Conservation (phyloP, 2,888 invertebrate genomes). For the Camptogramma bilineatum region DNA sequence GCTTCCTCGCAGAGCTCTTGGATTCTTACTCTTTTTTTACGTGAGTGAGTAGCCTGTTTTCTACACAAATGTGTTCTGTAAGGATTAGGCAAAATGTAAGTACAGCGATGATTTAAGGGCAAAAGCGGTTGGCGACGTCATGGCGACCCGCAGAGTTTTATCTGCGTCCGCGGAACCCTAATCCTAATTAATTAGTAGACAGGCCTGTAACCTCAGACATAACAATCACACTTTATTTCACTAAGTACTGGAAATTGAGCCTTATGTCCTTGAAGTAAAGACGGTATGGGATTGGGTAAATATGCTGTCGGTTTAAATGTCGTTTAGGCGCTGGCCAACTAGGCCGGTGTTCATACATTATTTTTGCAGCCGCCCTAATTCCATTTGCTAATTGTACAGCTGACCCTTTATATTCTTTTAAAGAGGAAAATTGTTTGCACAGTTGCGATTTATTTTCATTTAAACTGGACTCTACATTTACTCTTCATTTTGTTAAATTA, state of each 20-base stretch:
- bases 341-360: slow-evolving; percentile 43
- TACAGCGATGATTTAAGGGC: slow-evolving; percentile 51
- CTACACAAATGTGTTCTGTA: slow-evolving; percentile 36
- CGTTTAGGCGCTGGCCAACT: slow-evolving; percentile 45
- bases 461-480: slow-evolving; percentile 1
- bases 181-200: slow-evolving; percentile 80
- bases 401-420: slow-evolving; percentile 28
- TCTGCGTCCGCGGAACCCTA: slow-evolving; percentile 69
- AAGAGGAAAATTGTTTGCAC: slow-evolving; percentile 28
- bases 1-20: too few relatives aligned
- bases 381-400: slow-evolving; percentile 35
- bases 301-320: slow-evolving; percentile 45
- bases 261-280: slow-evolving; percentile 27
- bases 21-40: too few relatives aligned
- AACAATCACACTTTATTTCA: slow-evolving; percentile 58
- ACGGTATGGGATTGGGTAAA: slow-evolving; percentile 32
- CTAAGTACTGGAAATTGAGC: slow-evolving; percentile 34
- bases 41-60: background rate
- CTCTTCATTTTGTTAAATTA: background rate
- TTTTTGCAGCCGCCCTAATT: slow-evolving; percentile 42
- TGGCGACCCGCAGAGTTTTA: slow-evolving; percentile 68
- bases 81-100: slow-evolving; percentile 70
- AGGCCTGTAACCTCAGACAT: slow-evolving; percentile 65
- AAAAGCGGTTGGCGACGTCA: slow-evolving; percentile 43
- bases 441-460: slow-evolving; percentile 26